A percentile compares a stretch with the other conserved stretches of the same genome.
Conservation (phyloP, 1,140 invertebrate species). For the Monochamus saltuarius region DNA sequence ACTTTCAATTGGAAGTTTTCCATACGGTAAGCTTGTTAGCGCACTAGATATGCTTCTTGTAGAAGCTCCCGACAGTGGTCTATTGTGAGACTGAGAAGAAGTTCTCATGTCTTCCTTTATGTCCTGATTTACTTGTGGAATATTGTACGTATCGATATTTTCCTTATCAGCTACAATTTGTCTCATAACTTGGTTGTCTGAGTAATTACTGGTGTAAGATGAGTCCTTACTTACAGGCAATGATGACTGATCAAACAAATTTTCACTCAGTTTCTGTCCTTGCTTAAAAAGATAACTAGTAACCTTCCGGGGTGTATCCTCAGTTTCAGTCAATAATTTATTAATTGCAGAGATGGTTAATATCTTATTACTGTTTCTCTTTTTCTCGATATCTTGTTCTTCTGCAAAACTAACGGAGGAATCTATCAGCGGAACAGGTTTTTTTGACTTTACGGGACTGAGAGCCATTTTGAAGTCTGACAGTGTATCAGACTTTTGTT, state of each 20-base stretch:
- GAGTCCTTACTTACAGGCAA: slow-evolving; percentile 26
- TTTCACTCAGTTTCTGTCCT: slow-evolving; percentile 11
- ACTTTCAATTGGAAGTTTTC: slow-evolving; percentile 54
- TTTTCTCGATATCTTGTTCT: neutral
- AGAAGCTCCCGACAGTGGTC: neutral
- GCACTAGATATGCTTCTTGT: slow-evolving; percentile 31
- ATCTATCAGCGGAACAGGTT: slow-evolving; percentile 33
- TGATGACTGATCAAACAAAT: slow-evolving; percentile 8
- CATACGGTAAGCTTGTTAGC: slow-evolving; percentile 42
- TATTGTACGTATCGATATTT: slow-evolving; percentile 12
- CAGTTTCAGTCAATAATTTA: slow-evolving; percentile 25
- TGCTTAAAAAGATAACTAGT: slow-evolving; percentile 27
- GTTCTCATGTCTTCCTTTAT: too few relatives aligned
- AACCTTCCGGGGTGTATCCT: slow-evolving; percentile 27
- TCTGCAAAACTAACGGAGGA: slow-evolving; percentile 10
- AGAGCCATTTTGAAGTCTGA: slow-evolving; percentile 23
- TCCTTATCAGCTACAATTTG: slow-evolving; percentile 14
- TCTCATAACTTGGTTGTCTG: slow-evolving; percentile 28
- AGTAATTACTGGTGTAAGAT: slow-evolving; percentile 27
- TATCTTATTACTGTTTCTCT: slow-evolving; percentile 11
- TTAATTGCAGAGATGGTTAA: slow-evolving; percentile 34
- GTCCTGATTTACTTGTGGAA: neutral
- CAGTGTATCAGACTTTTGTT: slow-evolving; percentile 33
- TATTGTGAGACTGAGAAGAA: neutral
- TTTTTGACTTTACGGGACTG: slow-evolving; percentile 27